Conservation (phyloP, 1,140 invertebrate species). For the Bathynomus jamesi region DNA sequence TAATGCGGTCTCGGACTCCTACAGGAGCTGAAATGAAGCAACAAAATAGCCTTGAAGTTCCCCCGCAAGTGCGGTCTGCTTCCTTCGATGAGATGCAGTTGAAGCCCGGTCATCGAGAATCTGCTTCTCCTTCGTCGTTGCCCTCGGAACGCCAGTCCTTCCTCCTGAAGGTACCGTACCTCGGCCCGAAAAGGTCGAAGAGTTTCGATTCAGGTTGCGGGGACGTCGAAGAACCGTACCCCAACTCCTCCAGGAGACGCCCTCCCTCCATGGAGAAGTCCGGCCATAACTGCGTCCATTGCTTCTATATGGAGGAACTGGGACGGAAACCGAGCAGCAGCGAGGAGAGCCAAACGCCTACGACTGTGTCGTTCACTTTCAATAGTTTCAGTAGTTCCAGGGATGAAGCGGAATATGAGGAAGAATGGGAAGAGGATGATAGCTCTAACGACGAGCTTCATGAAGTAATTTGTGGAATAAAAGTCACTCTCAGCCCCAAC, state of each 20-base stretch:
- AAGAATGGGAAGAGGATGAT: constrained; percentile 29
- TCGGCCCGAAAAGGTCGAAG: constrained; percentile 57
- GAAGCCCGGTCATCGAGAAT: constrained; percentile 54
- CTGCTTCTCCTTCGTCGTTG: constrained; percentile 41
- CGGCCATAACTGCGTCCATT: constrained; percentile 38
- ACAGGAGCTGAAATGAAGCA: constrained; percentile 82
- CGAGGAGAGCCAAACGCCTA: constrained; percentile 11
- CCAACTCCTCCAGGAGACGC: constrained; percentile 57
- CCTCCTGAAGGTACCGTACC: constrained; percentile 38
- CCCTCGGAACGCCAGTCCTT: constrained; percentile 33
- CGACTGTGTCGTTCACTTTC: constrained; percentile 20
- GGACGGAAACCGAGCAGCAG: constrained; percentile 2
- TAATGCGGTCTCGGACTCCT: constrained; percentile 73
- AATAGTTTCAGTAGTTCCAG: constrained; percentile 20
- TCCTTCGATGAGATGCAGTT: constrained; percentile 81
- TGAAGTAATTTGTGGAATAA: constrained; percentile 49
- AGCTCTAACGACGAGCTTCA: constrained; percentile 36
- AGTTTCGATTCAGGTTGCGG: constrained; percentile 64
- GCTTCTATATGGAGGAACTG: constrained; percentile 35
- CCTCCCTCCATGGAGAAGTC: constrained; percentile 45
- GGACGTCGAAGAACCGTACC: constrained; percentile 45
- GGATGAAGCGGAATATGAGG: constrained; percentile 28
- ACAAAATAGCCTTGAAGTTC: constrained; percentile 76
- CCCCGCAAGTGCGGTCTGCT: constrained; percentile 73
- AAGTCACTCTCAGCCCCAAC: constrained; percentile 59